Conservation (phyloP, 1,140 invertebrate species). For the Onthophagus taurus region DNA sequence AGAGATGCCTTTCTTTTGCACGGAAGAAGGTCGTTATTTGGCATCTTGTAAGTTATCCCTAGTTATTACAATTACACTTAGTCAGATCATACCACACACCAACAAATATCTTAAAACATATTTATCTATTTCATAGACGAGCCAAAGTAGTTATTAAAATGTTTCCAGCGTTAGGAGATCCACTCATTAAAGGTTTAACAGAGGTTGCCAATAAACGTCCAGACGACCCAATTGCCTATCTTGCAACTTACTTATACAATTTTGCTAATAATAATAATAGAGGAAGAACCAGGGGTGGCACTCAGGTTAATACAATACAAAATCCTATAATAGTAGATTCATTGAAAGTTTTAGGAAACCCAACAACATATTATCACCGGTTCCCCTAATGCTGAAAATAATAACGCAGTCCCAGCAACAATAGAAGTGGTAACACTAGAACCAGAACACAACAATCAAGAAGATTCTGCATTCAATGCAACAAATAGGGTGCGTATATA, state of each 20-base stretch:
- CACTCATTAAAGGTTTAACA: conserved; percentile 74
- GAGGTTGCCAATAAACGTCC: conserved; percentile 74
- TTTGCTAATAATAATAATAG: conserved; percentile 50
- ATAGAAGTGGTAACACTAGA: conserved; percentile 36
- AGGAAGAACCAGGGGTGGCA: conserved; percentile 23
- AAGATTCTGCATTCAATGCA: conserved; percentile 48
- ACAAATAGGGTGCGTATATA: conserved; percentile 46
- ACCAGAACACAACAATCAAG: conserved; percentile 27
- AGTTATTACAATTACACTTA: too few relatives aligned
- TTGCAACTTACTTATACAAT: conserved; percentile 72
- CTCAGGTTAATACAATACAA: conserved; percentile 23
- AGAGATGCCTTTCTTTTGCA: conserved; percentile 65
- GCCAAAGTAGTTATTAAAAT: conserved; percentile 17
- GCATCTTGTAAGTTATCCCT: conserved; percentile 56
- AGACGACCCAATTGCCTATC: conserved; percentile 69
- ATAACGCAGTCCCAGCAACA: conserved; percentile 22
- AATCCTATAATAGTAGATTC: background rate
- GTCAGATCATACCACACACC: too few relatives aligned
- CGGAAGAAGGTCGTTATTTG: conserved; percentile 73
- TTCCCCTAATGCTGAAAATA: conserved; percentile 12
- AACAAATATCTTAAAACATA: too few relatives aligned
- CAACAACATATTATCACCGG: conserved; percentile 13
- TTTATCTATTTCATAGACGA: too few relatives aligned
- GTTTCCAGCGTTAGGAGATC: conserved; percentile 70
- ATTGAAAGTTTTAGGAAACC: conserved; percentile 5